Percentiles rank a stretch among this genome's conserved stretches.
Conservation (phyloP, 2,797 vertebrate genomes). For the Poeciliopsis infans region DNA sequence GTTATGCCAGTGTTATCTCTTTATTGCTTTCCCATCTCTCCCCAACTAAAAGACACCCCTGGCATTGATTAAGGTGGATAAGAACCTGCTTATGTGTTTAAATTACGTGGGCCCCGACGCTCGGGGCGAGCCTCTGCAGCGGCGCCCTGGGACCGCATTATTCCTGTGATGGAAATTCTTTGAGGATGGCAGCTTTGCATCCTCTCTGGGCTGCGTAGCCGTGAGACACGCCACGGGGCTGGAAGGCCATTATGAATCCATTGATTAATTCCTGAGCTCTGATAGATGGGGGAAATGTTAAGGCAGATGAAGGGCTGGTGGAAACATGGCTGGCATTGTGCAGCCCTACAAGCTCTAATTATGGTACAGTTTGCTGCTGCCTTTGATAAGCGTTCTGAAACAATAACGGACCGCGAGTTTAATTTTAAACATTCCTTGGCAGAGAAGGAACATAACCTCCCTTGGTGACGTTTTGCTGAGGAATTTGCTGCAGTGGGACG, state of each 20-base stretch:
- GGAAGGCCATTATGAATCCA: constrained; percentile 80
- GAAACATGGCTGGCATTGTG: constrained; percentile 55
- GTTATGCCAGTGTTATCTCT: constrained; percentile 81
- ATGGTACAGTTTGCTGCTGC: constrained; percentile 27
- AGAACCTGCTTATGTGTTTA: constrained; percentile 86
- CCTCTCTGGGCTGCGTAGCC: constrained; percentile 82
- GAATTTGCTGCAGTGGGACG: constrained; percentile 14
- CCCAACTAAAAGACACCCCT: constrained; percentile 76
- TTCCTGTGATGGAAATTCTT: constrained; percentile 83
- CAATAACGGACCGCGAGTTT: constrained; percentile 41
- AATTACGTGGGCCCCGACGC: constrained; percentile 82
- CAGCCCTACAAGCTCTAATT: constrained; percentile 51
- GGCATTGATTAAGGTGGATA: constrained; percentile 84
- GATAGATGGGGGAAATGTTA: constrained; percentile 76
- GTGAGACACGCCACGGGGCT: constrained; percentile 77
- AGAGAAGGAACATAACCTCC: constrained; percentile 18
- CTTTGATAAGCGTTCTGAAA: constrained; percentile 39
- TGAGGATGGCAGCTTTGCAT: constrained; percentile 85
- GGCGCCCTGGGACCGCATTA: constrained; percentile 80
- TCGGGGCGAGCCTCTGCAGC: constrained; percentile 79
- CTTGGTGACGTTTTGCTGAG: constrained; percentile 29
- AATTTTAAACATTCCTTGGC: constrained; percentile 33
- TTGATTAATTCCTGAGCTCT: constrained; percentile 81
- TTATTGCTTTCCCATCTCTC: constrained; percentile 76
- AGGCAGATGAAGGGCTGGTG: constrained; percentile 56